Conservation (phyloP, 2,797 vertebrate genomes). For the Bucorvus abyssinicus region DNA sequence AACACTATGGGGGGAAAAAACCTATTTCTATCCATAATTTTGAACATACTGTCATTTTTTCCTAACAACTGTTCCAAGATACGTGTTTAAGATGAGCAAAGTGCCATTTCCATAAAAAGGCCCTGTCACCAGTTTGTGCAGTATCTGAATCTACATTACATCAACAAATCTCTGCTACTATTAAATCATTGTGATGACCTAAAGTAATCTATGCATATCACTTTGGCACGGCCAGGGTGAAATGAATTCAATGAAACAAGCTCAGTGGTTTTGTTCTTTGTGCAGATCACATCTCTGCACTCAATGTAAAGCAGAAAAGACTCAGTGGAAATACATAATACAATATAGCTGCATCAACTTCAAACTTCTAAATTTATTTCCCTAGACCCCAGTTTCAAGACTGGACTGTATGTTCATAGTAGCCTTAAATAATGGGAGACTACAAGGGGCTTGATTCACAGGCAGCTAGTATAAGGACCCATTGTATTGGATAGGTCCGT, state of each 20-base stretch:
- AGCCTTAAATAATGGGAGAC: background rate
- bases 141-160: background rate
- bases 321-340: background rate
- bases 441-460: background rate
- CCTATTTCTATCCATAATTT: background rate
- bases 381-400: background rate
- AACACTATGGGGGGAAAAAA: background rate
- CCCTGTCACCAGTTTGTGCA: background rate
- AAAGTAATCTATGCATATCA: background rate
- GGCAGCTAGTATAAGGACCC: background rate
- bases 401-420: background rate
- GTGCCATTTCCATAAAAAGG: background rate
- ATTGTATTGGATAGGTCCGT: background rate
- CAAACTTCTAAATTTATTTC: background rate
- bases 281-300: background rate
- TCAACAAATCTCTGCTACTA: background rate
- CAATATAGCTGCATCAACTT: background rate
- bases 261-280: background rate
- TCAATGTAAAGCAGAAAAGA: background rate
- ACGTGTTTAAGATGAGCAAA: background rate
- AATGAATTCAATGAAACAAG: background rate
- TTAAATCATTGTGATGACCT: background rate
- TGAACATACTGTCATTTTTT: background rate
- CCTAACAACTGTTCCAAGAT: background rate
- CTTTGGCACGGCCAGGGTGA: background rate